phyloP scores from a whole-genome alignment of 2,113 vertebrate species.

The Microtus richardsoni region DNA sequence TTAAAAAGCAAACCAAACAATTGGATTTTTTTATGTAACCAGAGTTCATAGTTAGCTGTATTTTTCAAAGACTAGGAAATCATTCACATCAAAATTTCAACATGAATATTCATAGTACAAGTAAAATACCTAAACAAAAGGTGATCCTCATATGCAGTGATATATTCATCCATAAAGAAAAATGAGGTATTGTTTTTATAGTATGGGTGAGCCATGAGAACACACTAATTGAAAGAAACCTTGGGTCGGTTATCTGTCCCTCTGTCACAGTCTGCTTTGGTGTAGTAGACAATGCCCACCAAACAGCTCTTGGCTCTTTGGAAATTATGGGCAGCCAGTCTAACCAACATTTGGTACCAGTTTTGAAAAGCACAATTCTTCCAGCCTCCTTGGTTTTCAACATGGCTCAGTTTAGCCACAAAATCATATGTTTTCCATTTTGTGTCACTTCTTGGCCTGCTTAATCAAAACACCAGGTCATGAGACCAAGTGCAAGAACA shows the following conservation, averaged over 20 bases:
- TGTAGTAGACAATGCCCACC: background rate
- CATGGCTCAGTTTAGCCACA: background rate
- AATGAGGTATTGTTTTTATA: background rate
- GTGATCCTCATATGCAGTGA: background rate
- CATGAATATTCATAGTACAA: background rate
- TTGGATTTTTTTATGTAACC: background rate
- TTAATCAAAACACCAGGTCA: background rate
- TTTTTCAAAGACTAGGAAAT: background rate
- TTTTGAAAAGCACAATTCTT: background rate
- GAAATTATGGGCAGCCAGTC: background rate
- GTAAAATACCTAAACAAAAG: background rate
- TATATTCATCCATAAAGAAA: background rate
- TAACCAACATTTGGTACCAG: background rate
- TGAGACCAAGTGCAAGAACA: background rate
- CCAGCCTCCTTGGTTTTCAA: background rate
- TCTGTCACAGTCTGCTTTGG: background rate
- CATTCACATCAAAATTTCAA: background rate
- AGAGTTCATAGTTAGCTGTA: background rate
- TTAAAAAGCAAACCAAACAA: background rate
- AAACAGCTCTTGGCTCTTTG: background rate
- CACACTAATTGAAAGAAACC: background rate
- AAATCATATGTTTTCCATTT: background rate
- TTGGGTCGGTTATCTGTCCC: background rate
- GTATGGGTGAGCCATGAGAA: background rate
- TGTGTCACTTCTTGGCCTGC: background rate